Conservation (phyloP, 2,797 vertebrate genomes). For the Acanthurus leucopareius region DNA sequence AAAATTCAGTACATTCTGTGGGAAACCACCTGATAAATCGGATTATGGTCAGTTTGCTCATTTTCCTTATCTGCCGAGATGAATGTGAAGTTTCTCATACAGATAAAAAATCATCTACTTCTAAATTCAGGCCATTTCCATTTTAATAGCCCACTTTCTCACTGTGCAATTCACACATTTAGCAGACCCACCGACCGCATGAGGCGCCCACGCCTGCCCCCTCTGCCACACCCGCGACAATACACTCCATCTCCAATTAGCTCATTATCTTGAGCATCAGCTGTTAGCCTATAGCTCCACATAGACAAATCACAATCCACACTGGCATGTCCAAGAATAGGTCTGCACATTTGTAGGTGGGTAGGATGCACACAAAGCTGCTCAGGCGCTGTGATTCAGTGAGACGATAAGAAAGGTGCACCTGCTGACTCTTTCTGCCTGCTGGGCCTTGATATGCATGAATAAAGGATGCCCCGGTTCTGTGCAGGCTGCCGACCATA, state of each 20-base stretch:
- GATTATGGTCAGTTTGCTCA: not conserved
- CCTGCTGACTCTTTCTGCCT: conserved; percentile 65
- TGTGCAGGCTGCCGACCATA: conserved; percentile 59
- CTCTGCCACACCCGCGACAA: conserved; percentile 86
- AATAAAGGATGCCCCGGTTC: conserved; percentile 59
- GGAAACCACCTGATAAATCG: not conserved
- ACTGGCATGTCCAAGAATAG: conserved; percentile 31
- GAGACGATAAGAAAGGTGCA: conserved; percentile 58
- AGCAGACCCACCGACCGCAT: conserved; percentile 21
- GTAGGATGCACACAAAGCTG: conserved; percentile 10
- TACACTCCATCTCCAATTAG: conserved; percentile 70
- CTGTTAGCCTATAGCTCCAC: conserved; percentile 65
- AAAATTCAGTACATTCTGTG: too few species aligned
- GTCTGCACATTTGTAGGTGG: conserved; percentile 3
- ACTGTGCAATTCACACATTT: conserved; percentile 50
- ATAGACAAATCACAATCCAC: conserved; percentile 10
- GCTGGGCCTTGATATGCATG: conserved; percentile 62
- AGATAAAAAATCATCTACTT: not conserved
- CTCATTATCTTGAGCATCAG: conserved; percentile 72
- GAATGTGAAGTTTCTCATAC: not conserved
- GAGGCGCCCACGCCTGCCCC: conserved; percentile 72
- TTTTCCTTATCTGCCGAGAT: not conserved
- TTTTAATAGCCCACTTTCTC: conserved; percentile 30
- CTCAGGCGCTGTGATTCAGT: conserved; percentile 7
- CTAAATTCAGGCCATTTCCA: not conserved